phyloP scores from a whole-genome alignment of 1,140 invertebrate species.

The Neelides sp. region DNA sequence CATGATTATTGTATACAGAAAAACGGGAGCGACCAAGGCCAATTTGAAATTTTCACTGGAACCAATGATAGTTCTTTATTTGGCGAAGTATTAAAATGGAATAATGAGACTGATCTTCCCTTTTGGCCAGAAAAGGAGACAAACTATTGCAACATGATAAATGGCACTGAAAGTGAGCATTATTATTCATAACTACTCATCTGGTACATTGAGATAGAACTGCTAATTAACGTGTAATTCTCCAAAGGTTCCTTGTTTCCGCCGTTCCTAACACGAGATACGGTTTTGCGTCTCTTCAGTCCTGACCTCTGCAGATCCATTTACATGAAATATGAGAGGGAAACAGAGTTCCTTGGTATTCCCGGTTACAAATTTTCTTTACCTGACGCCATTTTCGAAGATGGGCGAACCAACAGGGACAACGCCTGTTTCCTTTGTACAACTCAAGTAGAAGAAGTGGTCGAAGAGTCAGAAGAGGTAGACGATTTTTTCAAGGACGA shows the following conservation, averaged over 20 bases:
- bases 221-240: too few species aligned
- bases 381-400: constrained; percentile 58
- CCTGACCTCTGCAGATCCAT: not conserved
- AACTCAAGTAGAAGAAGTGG: constrained; percentile 37
- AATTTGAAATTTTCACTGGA: too few species aligned
- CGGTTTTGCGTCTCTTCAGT: not conserved
- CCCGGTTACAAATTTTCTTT: constrained; percentile 63
- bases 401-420: constrained; percentile 51
- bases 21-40: too few species aligned
- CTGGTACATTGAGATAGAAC: too few species aligned
- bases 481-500: too few species aligned
- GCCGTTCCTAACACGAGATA: not conserved
- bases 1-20: too few species aligned
- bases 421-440: constrained; percentile 64
- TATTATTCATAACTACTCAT: too few species aligned
- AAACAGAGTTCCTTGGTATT: constrained; percentile 48
- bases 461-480: too few species aligned
- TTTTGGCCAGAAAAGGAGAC: too few species aligned
- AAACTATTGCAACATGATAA: constrained; percentile 51
- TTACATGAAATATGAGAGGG: constrained; percentile 41
- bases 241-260: not conserved
- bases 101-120: too few species aligned
- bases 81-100: too few species aligned
- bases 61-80: too few species aligned
- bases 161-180: constrained; percentile 61